Conservation (phyloP, 1,140 invertebrate species). For the Ceratina japonica region DNA sequence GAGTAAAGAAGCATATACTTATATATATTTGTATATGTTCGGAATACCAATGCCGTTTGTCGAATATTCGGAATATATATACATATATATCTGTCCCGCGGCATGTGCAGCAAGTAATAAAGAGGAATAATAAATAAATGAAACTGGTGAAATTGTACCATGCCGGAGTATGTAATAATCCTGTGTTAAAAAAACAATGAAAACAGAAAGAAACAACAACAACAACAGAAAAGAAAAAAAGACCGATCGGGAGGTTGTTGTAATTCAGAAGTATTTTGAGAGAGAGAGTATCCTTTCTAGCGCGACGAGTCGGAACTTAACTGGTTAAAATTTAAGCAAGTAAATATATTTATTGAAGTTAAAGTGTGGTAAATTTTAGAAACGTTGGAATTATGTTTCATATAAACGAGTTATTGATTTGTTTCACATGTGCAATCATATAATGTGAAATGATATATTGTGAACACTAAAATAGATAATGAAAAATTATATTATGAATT, state of each 20-base stretch:
- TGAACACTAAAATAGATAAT: conserved; percentile 59
- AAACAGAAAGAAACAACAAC: no score
- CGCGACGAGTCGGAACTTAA: conserved; percentile 57
- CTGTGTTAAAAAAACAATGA: conserved; percentile 21
- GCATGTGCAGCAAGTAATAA: conserved; percentile 15
- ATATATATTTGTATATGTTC: conserved; percentile 20
- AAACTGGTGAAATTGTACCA: conserved; percentile 30
- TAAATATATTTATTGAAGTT: conserved; percentile 66
- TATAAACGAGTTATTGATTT: conserved; percentile 55
- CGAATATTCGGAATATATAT: conserved; percentile 24
- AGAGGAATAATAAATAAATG: neutral
- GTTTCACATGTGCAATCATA: conserved; percentile 61
- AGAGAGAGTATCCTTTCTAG: conserved; percentile 45
- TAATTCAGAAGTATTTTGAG: conserved; percentile 56
- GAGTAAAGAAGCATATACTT: neutral
- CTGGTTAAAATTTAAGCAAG: conserved; percentile 60
- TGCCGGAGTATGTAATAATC: conserved; percentile 42
- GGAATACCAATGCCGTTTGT: conserved; percentile 4
- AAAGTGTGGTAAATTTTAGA: conserved; percentile 65
- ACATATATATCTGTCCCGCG: conserved; percentile 21
- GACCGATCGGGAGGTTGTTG: conserved; percentile 39
- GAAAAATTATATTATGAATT: conserved; percentile 59
- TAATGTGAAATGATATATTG: conserved; percentile 60
- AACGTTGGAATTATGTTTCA: conserved; percentile 62
- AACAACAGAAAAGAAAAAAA: no score